These are phyloP conservation scores for Ophion slaviceki DNA, from an alignment of 2,888 invertebrate genomes.

Conservation along the genomic window DNA sequence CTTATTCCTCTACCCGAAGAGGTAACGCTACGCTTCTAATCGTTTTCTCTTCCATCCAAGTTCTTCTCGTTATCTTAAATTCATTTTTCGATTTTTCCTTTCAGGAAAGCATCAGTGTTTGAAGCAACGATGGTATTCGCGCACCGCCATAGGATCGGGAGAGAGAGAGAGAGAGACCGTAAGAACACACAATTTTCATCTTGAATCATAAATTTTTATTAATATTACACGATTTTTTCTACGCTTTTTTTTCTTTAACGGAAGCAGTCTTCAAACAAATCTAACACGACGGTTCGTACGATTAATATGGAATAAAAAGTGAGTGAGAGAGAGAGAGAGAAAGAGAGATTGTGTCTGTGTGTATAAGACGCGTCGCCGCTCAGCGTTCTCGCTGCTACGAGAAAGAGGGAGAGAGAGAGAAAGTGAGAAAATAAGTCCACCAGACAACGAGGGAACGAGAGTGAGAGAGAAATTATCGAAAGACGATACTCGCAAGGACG, in stretches of 20 bases:
- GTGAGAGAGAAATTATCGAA: constrained; percentile 53
- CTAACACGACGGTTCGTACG: constrained; percentile 76
- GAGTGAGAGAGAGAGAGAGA: constrained; percentile 40
- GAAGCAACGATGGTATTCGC: background rate
- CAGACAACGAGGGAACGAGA: constrained; percentile 44
- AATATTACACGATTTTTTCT: constrained; percentile 76
- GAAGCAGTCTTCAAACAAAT: constrained; percentile 82
- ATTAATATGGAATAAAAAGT: constrained; percentile 76
- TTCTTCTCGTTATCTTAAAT: background rate
- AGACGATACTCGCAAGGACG: constrained; percentile 62
- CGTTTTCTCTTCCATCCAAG: background rate
- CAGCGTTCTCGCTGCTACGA: constrained; percentile 31
- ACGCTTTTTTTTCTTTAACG: constrained; percentile 71
- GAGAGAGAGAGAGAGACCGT: background rate
- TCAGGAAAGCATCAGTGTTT: constrained; percentile 65
- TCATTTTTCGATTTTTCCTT: constrained; percentile 16
- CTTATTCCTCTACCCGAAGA: constrained; percentile 65
- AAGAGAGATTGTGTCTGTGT: constrained; percentile 34
- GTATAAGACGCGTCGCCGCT: constrained; percentile 42
- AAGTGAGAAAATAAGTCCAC: constrained; percentile 12
- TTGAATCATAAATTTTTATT: constrained; percentile 73
- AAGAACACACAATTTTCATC: constrained; percentile 43
- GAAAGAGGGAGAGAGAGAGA: background rate
- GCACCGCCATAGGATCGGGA: background rate
- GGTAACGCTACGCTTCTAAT: constrained; percentile 43